phyloP scores from a whole-genome alignment of 2,113 vertebrate genomes.

The Brachyistius frenatus region DNA sequence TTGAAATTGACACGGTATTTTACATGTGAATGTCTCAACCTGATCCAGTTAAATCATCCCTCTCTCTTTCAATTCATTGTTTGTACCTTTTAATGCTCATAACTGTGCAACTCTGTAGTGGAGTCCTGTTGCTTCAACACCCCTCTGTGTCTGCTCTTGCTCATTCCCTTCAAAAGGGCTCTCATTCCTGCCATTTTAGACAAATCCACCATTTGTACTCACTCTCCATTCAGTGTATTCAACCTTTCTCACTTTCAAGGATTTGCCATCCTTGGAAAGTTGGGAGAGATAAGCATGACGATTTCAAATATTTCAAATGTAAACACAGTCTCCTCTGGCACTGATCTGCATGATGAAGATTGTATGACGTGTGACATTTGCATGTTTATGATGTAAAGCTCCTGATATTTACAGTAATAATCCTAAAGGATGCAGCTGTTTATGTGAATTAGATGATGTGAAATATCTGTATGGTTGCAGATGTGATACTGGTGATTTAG shows the following conservation, averaged over 20 bases:
- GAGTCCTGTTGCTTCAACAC: conserved; percentile 41
- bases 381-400: conserved; percentile 25
- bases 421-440: conserved; percentile 7
- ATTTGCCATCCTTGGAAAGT: not conserved
- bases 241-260: not conserved
- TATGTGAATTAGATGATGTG: not conserved
- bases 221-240: conserved; percentile 2
- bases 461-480: not conserved
- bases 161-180: conserved; percentile 4
- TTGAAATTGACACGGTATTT: conserved; percentile 84
- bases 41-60: conserved; percentile 44
- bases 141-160: conserved; percentile 7
- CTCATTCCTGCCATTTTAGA: conserved; percentile 47
- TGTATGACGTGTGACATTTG: conserved; percentile 6
- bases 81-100: conserved; percentile 46
- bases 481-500: not conserved
- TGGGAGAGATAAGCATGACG: not conserved
- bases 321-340: not conserved
- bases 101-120: conserved; percentile 34
- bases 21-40: conserved; percentile 55
- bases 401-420: not conserved
- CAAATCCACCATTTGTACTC: conserved; percentile 10
- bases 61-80: conserved; percentile 58
- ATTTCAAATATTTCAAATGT: not conserved
- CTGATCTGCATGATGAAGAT: conserved; percentile 3